Evolutionary conservation across 2,888 invertebrate species (phyloP), one percentile per base, ranked within the genome.

Genomic region (Melanargia galathea): DNA sequence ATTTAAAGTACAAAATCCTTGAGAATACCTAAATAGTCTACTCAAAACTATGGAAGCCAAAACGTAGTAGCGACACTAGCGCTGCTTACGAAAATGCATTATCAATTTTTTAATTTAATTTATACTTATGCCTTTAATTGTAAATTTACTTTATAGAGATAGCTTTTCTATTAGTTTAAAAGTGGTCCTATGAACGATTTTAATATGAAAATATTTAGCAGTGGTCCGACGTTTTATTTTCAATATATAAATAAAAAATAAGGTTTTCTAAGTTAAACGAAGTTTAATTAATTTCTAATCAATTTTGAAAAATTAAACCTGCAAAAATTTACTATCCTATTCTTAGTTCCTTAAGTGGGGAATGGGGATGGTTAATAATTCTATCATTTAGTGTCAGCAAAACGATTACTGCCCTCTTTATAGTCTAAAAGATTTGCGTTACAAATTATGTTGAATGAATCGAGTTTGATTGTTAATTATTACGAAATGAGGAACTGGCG

Each of bases 31-130:
- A 70, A 66, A 59, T 58, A 66, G 62, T 66, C 84, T 87, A 86
- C 84, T 78, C 83, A 80, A 87, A 83, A 78, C 87, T 89, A 89
- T 90, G 90, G 90, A 90, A 90, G 90, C 90, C 90, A 86, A 87
- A 85, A 82, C 70, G 70, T 79, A 82, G 81, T 78, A 80, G 79
- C 72, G 76, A 74, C 76, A 73, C 82, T 80, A 81, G 70, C 73
- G 79, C 80, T 81, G 80, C 74, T 84, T 75, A 80, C 80, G 77
- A 82, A 81, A 80, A 82, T 79, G 83, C 81, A 77, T 62, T 61
- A 60, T 56, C 59, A 60, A 52, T 58, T 49, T 61, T 58, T 60
- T 45, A n/a, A 58, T 58, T 61, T 33, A 77, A 69, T 70, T 73
- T 66, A 69, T 71, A 71, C 70, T 72, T 81, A 78, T 75, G 63